Conservation (phyloP, 2,113 vertebrate genomes). For the Ochotona curzoniae region DNA sequence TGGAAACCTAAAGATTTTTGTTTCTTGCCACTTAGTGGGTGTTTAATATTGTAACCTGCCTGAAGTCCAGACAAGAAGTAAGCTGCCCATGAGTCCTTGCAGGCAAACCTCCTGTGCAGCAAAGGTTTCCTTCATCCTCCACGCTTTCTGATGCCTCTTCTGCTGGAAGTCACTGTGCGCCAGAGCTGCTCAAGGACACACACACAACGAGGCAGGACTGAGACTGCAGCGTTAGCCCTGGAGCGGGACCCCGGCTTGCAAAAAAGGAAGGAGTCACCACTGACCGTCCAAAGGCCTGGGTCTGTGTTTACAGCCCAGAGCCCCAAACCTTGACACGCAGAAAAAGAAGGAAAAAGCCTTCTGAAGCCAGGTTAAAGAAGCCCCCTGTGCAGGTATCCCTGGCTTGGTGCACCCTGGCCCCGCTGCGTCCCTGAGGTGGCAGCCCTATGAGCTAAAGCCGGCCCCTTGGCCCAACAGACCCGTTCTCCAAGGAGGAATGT, state of each 20-base stretch:
- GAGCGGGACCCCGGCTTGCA: background rate
- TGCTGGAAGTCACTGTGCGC: background rate
- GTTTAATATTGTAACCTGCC: background rate
- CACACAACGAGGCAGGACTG: too few species aligned
- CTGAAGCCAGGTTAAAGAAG: background rate
- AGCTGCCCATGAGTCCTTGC: background rate
- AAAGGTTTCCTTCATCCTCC: background rate
- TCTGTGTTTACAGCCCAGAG: background rate
- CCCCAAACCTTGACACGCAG: background rate
- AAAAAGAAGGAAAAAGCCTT: too few species aligned
- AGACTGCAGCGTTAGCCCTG: background rate
- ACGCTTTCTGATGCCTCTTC: background rate
- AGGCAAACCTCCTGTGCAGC: background rate
- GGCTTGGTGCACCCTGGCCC: background rate
- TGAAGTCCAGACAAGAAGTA: background rate
- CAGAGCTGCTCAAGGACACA: background rate
- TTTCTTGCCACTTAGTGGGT: background rate
- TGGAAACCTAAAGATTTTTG: conserved; percentile 4
- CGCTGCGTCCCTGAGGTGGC: background rate
- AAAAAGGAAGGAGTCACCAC: background rate
- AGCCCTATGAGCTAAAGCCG: background rate
- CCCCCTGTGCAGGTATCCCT: background rate
- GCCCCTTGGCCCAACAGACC: background rate
- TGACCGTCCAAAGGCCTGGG: background rate
- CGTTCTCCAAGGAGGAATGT: background rate